A percentile compares a stretch with the other conserved stretches of the same genome.
phyloP scores from a whole-genome alignment of 2,113 vertebrate genomes.

The Smithornis capensis region DNA sequence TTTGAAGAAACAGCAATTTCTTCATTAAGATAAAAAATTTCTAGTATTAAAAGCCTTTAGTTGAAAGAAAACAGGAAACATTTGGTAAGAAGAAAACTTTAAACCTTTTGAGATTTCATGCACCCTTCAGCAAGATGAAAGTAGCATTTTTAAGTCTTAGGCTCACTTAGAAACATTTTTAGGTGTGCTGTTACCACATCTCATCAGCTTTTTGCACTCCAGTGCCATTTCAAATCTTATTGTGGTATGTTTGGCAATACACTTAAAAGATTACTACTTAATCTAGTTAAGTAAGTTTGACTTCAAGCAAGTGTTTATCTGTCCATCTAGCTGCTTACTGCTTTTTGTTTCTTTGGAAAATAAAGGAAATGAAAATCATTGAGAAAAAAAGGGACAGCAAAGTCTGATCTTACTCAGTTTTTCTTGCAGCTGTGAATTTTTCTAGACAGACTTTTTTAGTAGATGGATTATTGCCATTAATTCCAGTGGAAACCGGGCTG shows the following conservation, averaged over 20 bases:
- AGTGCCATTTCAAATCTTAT: slow-evolving; percentile 60
- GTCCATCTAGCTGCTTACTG: slow-evolving; percentile 56
- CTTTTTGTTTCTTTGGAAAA: slow-evolving; percentile 56
- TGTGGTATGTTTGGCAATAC: slow-evolving; percentile 71
- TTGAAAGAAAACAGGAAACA: background rate
- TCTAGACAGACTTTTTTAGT: slow-evolving; percentile 2
- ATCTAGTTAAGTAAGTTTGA: slow-evolving; percentile 73
- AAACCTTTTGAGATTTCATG: slow-evolving; percentile 2
- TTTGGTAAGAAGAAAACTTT: background rate
- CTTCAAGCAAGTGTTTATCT: slow-evolving; percentile 71
- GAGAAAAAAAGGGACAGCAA: background rate
- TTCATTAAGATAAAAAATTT: background rate
- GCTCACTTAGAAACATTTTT: slow-evolving; percentile 35
- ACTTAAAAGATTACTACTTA: slow-evolving; percentile 78
- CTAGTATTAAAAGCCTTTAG: background rate
- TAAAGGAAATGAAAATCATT: slow-evolving; percentile 56
- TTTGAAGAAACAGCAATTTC: slow-evolving; percentile 4
- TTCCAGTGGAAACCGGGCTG: background rate
- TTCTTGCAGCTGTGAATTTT: slow-evolving; percentile 51
- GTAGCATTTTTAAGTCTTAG: slow-evolving; percentile 53
- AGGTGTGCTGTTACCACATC: slow-evolving; percentile 58
- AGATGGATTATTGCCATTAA: slow-evolving; percentile 20
- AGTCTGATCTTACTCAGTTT: background rate
- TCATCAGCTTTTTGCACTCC: slow-evolving; percentile 48
- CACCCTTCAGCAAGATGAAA: slow-evolving; percentile 64